These are phyloP conservation scores for Cyclargus thomasi DNA, from an alignment of 1,140 invertebrate genomes.

Conservation along the genomic window DNA sequence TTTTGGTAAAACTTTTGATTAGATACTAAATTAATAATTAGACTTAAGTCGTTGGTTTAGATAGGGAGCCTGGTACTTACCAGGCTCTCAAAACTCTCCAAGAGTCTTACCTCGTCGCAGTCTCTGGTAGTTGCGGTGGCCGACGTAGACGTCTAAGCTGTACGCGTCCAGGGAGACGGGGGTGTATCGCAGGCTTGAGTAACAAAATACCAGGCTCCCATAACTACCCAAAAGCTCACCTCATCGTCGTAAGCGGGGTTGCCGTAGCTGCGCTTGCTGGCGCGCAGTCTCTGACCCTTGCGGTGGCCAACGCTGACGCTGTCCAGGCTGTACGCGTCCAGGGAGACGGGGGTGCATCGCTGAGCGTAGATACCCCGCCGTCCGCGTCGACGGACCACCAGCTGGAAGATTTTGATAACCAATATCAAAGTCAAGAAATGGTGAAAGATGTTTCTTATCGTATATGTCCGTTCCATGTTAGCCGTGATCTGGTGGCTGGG, in stretches of 20 bases:
- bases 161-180: constrained; percentile 92
- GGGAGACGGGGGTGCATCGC: constrained; percentile 88
- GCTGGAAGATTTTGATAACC: constrained; percentile 32
- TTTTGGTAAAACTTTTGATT: too few species aligned
- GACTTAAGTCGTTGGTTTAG: too few species aligned
- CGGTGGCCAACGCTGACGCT: constrained; percentile 89
- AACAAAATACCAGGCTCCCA: constrained; percentile 56
- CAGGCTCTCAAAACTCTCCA: background rate
- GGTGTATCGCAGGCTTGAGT: constrained; percentile 77
- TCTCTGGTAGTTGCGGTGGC: constrained; percentile 80
- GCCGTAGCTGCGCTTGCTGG: constrained; percentile 92
- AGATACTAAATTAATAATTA: too few species aligned
- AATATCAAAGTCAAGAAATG: too few species aligned
- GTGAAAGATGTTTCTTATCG: too few species aligned
- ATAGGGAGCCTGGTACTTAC: too few species aligned
- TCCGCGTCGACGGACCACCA: constrained; percentile 60
- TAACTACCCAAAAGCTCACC: constrained; percentile 61
- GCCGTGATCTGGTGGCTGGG: too few species aligned
- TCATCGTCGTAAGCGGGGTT: constrained; percentile 95
- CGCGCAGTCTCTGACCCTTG: constrained; percentile 78
- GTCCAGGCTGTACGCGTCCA: constrained; percentile 92
- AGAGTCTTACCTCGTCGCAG: constrained; percentile 81
- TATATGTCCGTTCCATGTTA: too few species aligned
- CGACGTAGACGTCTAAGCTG: constrained; percentile 90
- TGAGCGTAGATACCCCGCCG: constrained; percentile 83